Percentiles rank a stretch among this genome's conserved stretches.
These are phyloP conservation scores for Condylura cristata DNA, from an alignment of 2,113 vertebrate genomes.

Conservation along the genomic window DNA sequence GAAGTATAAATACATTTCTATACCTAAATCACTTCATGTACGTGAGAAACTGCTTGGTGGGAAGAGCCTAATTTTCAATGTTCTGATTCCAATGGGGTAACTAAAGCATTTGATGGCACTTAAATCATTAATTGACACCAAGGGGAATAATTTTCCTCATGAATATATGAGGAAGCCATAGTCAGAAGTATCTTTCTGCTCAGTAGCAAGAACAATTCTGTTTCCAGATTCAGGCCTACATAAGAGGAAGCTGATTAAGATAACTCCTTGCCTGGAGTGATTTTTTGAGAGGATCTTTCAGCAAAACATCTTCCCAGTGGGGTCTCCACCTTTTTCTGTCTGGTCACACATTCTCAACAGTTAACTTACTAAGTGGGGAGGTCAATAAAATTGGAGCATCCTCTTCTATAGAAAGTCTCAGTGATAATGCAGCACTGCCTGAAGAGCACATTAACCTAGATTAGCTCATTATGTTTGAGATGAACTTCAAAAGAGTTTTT, in stretches of 20 bases:
- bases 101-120: neutral
- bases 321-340: conserved; percentile 6
- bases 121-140: neutral
- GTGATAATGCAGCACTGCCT: neutral
- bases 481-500: conserved; percentile 46
- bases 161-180: neutral
- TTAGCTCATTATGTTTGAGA: conserved; percentile 66
- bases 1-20: neutral
- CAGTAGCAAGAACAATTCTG: neutral
- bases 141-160: neutral
- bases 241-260: neutral
- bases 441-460: conserved; percentile 57
- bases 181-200: neutral
- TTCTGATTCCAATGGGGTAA: neutral
- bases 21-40: neutral
- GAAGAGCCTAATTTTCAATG: neutral
- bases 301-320: neutral
- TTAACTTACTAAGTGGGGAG: conserved; percentile 39
- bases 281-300: conserved; percentile 6
- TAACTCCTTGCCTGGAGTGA: neutral
- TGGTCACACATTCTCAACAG: conserved; percentile 4
- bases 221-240: neutral
- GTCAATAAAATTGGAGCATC: conserved; percentile 51
- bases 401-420: conserved; percentile 8
- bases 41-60: neutral